Evolutionary conservation across 2,888 invertebrate genomes (phyloP), one percentile per base, ranked within the genome.

Genomic region (Drosophila histrio): DNA sequence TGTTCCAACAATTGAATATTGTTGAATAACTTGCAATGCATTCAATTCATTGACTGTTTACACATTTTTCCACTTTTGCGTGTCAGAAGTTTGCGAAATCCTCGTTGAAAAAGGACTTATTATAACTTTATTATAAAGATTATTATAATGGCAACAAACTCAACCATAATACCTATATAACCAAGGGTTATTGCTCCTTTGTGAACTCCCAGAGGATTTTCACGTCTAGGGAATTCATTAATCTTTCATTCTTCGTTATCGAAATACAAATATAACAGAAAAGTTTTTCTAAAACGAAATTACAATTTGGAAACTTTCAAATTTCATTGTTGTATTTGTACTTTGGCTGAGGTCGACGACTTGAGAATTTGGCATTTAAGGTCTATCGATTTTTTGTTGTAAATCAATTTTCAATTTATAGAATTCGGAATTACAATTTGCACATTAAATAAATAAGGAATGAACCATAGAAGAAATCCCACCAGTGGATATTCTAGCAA

Each of bases 31-130:
- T 54, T 9, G 22, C 32, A 2, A 52, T 11, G 26, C 34, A 58
- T 43, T 53, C 41, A 50, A 58, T 43, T 53, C 41, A 50, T 60
- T 54, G 38, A 61, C 21, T 24, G 59, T 59, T 63, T 68, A 72
- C 57, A 66, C 53, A 50, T 13, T 53, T 68, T 36, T 58, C 8
- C 53, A 49, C 36, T 68, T 52, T 24, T 8, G 26, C 3, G 38
- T 47, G 57, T 38, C 26, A 15, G 21, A 44, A 52, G 43, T 44
- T 52, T 43, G 24, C 7, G 1, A 57, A 41, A 41, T 58, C 17
- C 26, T 24, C 24, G 9, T 50, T 38, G 17, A 63, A 24, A 17
- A 30, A 30, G 38, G 19, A 53, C 53, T 54, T 61, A 54, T 52
- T 21, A 15, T 9, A 50, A 61, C 28, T 32, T 56, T 52, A 21